Evolutionary conservation across 2,797 vertebrate species (phyloP), one percentile per base, ranked within the genome.

Genomic region (Odontamblyopus lacepedii): DNA sequence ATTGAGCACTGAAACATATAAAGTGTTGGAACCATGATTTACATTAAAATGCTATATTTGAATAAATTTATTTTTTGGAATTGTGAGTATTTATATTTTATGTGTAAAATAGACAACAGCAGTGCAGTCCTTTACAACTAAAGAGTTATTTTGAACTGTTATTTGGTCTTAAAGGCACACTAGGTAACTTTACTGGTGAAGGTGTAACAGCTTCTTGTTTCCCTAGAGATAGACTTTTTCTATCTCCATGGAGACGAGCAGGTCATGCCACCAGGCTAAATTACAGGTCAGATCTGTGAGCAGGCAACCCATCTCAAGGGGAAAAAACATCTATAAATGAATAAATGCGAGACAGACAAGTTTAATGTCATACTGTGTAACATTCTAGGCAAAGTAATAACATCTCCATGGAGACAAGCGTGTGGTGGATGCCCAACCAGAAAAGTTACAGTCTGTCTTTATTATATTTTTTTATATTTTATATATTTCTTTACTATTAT

Each of bases 41-140:
- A 82, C 69, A 67, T 82, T 82, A 77, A 69, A 81, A 80, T 74
- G 74, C 75, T 78, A 72, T 70, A 86, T 83, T 75, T 85, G 70
- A 90, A 91, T 90, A 91, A 90, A 91, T 85, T 68, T 92, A 91
- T 91, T 91, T 64, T 91, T 90, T 88, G 73, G 83, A 88, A 55
- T 77, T 74, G 71, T 73, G 87, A 82, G 76, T 88, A 82, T 69
- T 70, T 69, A 74, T 83, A 81, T 85, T 70, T 69, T 60, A 80
- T 71, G 59, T 63, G 32, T 38, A 63, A 63, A 32, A 29, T 60
- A 30, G 30, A 30, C 23, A n/a, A 9, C 9, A 23, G 6, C 11
- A 26, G 55, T 57, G 23, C 55, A 26, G 53, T 55, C 19, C 19
- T 55, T 50, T 38, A 38, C 0, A 4, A n/a, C 19, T 55, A 19